Evolutionary conservation across 92 coral and sea anemone species (phyloP).

Genomic region (Umimayanthus chanpuru): DNA sequence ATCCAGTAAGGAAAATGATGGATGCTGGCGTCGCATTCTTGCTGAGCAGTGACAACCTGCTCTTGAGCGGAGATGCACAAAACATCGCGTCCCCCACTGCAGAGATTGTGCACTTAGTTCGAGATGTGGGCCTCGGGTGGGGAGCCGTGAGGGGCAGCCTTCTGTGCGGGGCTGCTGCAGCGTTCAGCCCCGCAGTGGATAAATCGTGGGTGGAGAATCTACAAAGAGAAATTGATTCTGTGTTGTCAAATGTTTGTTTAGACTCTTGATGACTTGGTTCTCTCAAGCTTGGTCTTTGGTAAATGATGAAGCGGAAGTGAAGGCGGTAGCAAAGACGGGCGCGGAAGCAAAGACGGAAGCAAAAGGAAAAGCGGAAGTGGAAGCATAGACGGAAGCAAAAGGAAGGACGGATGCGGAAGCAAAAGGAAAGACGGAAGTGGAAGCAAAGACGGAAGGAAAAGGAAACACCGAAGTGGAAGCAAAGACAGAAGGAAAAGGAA

Average conservation of each 20-base stretch:
- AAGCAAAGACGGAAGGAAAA: no score
- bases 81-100: conserved; percentile 5
- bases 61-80: conserved; percentile 28
- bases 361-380: no score
- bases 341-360: no score
- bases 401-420: no score
- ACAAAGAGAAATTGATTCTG: conserved; percentile 1
- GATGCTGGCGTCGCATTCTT: conserved; percentile 27
- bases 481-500: no score
- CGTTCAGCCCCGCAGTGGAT: conserved; percentile 23
- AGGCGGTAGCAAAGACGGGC: no score
- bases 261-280: no score
- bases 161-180: conserved; percentile 30
- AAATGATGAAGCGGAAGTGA: no score
- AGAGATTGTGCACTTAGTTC: conserved; percentile 13
- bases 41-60: conserved; percentile 28
- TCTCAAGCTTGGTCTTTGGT: no score
- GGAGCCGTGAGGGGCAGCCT: neutral
- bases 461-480: no score
- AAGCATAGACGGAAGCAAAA: no score
- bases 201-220: neutral
- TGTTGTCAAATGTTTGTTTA: conserved; percentile 1
- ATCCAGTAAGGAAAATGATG: conserved; percentile 20
- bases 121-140: conserved; percentile 36
- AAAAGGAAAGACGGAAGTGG: no score